Evolutionary conservation across 53 echinoderm and acorn worm species (phyloP).

Genomic region (Mesocentrotus franciscanus): DNA sequence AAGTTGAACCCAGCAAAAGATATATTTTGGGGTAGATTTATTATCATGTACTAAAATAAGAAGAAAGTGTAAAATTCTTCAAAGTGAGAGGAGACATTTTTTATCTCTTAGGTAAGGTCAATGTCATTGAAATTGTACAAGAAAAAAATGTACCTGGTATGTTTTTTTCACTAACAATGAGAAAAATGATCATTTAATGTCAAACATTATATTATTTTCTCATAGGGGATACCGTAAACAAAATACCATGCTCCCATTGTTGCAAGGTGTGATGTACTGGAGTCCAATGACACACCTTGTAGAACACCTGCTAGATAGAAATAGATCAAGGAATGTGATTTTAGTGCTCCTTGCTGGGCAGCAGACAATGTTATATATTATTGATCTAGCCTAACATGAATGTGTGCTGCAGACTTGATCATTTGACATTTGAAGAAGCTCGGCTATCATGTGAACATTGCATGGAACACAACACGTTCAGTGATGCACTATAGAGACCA

Average conservation of each 20-base stretch:
- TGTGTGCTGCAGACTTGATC: constrained; percentile 19
- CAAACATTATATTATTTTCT: background rate
- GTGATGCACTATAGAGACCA: background rate
- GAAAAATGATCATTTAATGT: background rate
- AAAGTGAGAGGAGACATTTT: too few relatives aligned
- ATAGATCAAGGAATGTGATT: constrained; percentile 22
- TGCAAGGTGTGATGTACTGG: background rate
- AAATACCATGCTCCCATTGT: constrained; percentile 8
- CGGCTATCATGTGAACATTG: constrained; percentile 2
- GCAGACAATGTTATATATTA: constrained; percentile 43
- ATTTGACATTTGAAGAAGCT: constrained; percentile 39
- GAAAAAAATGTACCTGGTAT: too few relatives aligned
- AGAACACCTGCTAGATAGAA: background rate
- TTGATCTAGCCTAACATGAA: constrained; percentile 44
- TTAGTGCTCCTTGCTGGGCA: constrained; percentile 8
- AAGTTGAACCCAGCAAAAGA: too few relatives aligned
- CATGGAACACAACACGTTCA: background rate
- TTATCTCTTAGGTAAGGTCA: too few relatives aligned
- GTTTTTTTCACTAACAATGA: background rate
- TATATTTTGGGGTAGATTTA: too few relatives aligned
- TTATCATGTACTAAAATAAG: too few relatives aligned
- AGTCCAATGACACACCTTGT: background rate
- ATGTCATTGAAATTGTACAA: too few relatives aligned
- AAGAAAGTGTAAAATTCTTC: too few relatives aligned
- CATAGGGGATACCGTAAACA: background rate